A percentile compares a stretch with the other conserved stretches of the same genome.
Evolutionary conservation across 1,140 invertebrate species (phyloP).

Genomic region (Apis dorsata): DNA sequence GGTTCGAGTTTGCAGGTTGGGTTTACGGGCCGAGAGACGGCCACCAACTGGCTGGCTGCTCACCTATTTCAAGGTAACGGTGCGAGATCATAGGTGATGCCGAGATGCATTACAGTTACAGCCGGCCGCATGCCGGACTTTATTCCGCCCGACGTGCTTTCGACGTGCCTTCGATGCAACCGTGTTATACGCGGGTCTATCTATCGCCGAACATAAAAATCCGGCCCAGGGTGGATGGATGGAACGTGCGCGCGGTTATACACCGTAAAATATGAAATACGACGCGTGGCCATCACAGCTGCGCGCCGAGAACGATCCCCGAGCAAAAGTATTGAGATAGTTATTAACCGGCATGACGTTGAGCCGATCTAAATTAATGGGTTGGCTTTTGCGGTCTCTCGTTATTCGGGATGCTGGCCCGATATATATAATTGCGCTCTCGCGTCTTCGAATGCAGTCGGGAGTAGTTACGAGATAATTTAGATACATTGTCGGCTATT

Average conservation of each 20-base stretch:
- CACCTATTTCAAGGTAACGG: conserved; percentile 65
- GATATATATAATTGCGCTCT: no score
- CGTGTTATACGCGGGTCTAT: background rate
- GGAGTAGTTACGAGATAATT: no score
- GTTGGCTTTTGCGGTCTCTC: background rate
- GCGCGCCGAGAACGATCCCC: background rate
- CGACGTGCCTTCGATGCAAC: background rate
- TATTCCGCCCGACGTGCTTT: conserved; percentile 2
- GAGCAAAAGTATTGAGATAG: background rate
- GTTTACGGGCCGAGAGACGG: background rate
- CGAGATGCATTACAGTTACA: conserved; percentile 66
- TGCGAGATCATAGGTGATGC: conserved; percentile 68
- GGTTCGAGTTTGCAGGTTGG: background rate
- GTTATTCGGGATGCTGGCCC: no score
- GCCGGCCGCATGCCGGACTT: conserved; percentile 21
- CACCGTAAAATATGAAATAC: conserved; percentile 25
- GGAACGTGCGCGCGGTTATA: background rate
- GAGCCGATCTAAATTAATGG: background rate
- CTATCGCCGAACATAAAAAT: background rate
- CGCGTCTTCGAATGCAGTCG: no score
- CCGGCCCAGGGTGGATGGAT: background rate
- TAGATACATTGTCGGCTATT: no score
- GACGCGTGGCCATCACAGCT: background rate
- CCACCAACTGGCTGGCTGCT: conserved; percentile 8
- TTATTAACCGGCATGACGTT: background rate